These are phyloP conservation scores for Acleris emargana DNA, from an alignment of 2,888 invertebrate species.

Conservation along the genomic window DNA sequence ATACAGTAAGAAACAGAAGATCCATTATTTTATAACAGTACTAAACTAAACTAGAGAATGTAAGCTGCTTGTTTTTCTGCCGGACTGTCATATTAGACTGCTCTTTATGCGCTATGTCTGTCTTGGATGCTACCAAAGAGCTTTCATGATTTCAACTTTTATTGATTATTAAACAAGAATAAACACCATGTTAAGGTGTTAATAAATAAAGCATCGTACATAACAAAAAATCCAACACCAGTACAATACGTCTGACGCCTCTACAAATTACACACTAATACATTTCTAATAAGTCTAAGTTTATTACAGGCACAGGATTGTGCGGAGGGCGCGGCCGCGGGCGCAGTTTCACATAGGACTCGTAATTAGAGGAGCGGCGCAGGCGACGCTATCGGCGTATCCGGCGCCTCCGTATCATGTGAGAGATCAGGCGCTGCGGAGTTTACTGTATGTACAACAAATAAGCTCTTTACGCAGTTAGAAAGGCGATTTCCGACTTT, in stretches of 20 bases:
- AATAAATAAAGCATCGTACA: neutral
- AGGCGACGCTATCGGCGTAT: constrained; percentile 66
- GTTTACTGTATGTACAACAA: constrained; percentile 18
- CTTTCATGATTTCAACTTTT: too few relatives aligned
- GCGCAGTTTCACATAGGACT: constrained; percentile 50
- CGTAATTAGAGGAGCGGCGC: constrained; percentile 71
- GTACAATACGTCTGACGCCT: constrained; percentile 11
- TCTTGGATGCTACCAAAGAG: too few relatives aligned
- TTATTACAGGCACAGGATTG: constrained; percentile 17
- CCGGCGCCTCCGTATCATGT: constrained; percentile 71
- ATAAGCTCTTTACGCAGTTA: constrained; percentile 10
- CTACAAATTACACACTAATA: constrained; percentile 26
- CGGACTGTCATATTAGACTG: too few relatives aligned
- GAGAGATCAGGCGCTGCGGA: constrained; percentile 63
- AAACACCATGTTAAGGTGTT: too few relatives aligned
- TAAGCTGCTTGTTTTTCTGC: too few relatives aligned
- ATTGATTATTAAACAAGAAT: too few relatives aligned
- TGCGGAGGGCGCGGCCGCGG: constrained; percentile 19
- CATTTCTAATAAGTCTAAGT: constrained; percentile 26
- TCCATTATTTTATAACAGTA: too few relatives aligned
- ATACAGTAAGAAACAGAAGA: too few relatives aligned
- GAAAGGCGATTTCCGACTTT: neutral
- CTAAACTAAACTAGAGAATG: too few relatives aligned
- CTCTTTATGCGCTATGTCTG: too few relatives aligned
- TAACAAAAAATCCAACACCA: neutral